Conservation (phyloP, 2,888 invertebrate genomes). For the Microplitis deprimator region DNA sequence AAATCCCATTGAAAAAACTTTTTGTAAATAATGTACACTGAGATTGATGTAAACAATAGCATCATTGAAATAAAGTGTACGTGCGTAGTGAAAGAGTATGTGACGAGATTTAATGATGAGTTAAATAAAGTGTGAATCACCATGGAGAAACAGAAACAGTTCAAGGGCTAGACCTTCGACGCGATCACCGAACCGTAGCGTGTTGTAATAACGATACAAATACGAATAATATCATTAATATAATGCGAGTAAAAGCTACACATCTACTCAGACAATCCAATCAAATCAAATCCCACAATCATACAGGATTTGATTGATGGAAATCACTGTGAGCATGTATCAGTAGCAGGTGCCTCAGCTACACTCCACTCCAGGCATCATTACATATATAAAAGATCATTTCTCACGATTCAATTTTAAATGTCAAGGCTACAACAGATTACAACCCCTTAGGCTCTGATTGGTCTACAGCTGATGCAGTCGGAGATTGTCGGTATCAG, state of each 20-base stretch:
- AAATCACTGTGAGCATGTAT: background rate
- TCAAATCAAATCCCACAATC: background rate
- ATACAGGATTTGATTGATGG: constrained; percentile 2
- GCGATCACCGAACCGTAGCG: constrained; percentile 2
- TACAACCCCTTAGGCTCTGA: constrained; percentile 16
- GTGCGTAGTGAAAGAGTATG: background rate
- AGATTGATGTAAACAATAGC: background rate
- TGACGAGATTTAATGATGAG: constrained; percentile 4
- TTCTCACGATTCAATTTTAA: constrained; percentile 34
- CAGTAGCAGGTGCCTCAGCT: constrained; percentile 6
- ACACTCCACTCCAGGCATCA: background rate
- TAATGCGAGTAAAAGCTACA: background rate
- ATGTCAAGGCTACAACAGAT: constrained; percentile 28
- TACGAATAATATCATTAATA: background rate
- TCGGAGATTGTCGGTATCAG: constrained; percentile 13
- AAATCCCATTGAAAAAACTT: no score
- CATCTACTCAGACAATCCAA: background rate
- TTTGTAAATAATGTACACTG: background rate
- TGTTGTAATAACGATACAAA: background rate
- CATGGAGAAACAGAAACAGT: background rate
- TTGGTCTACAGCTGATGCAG: background rate
- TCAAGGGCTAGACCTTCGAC: constrained; percentile 6
- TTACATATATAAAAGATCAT: constrained; percentile 8
- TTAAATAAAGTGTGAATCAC: constrained; percentile 11
- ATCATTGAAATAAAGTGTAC: background rate